Evolutionary conservation across 2,797 vertebrate species (phyloP).

Genomic region (Passerculus sandwichensis): DNA sequence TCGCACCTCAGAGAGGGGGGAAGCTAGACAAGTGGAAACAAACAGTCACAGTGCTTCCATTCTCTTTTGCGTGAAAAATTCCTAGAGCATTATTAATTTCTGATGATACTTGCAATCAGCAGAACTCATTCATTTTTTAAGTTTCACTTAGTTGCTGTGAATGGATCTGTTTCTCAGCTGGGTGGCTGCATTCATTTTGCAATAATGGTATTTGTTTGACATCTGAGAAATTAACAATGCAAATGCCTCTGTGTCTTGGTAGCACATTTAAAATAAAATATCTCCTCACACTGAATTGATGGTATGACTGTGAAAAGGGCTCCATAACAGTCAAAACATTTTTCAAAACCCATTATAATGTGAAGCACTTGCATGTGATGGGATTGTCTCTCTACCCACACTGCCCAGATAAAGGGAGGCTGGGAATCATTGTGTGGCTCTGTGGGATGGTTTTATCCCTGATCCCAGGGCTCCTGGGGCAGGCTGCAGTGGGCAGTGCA

Average conservation of each 20-base stretch:
- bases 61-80: neutral
- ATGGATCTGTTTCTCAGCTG: constrained; percentile 69
- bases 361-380: neutral
- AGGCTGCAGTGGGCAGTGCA: neutral
- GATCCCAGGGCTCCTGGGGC: neutral
- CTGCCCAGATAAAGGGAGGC: neutral
- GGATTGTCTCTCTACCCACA: neutral
- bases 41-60: neutral
- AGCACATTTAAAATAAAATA: constrained; percentile 49
- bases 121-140: constrained; percentile 65
- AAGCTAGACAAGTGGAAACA: neutral
- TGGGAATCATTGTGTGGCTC: rapidly evolving
- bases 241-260: constrained; percentile 28
- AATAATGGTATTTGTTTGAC: constrained; percentile 71
- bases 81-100: constrained; percentile 57
- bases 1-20: neutral
- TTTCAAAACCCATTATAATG: neutral
- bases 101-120: constrained; percentile 39
- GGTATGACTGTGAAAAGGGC: neutral
- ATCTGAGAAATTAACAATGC: constrained; percentile 72
- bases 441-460: neutral
- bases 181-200: constrained; percentile 66
- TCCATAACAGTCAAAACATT: neutral
- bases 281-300: constrained; percentile 32
- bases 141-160: constrained; percentile 43